Evolutionary conservation across 2,113 vertebrate species (phyloP).

Genomic region (Grantiella picta): DNA sequence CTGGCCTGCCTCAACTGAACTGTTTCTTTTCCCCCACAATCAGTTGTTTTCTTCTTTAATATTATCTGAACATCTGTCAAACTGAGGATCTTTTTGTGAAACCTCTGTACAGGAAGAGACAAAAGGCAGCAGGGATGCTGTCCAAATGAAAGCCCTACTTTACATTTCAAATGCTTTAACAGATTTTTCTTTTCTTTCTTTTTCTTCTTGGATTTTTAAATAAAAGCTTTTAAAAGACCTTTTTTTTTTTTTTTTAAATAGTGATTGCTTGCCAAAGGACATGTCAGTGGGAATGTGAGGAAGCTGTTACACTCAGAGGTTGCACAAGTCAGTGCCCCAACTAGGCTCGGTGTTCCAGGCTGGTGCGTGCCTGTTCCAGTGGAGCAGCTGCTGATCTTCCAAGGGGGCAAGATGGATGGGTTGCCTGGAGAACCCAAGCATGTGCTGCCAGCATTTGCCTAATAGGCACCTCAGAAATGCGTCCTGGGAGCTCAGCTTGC

Average conservation of each 20-base stretch:
- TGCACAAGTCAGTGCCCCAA: background rate
- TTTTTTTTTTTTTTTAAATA: background rate
- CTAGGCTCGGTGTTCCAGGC: background rate
- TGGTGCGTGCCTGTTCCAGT: background rate
- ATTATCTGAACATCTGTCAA: constrained; percentile 30
- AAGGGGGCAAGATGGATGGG: background rate
- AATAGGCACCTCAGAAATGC: background rate
- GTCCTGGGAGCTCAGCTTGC: background rate
- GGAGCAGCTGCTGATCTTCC: background rate
- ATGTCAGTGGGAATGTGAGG: background rate
- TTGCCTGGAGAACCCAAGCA: background rate
- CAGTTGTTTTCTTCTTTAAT: background rate
- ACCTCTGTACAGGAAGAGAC: constrained; percentile 26
- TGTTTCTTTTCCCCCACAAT: background rate
- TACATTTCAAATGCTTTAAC: constrained; percentile 49
- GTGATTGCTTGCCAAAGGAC: background rate
- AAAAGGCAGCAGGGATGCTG: constrained; percentile 27
- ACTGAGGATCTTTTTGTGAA: constrained; percentile 24
- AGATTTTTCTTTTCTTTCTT: background rate
- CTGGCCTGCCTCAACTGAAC: background rate
- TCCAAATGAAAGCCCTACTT: constrained; percentile 45
- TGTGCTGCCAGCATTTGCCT: background rate
- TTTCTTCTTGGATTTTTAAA: constrained; percentile 12
- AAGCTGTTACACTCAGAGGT: background rate
- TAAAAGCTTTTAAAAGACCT: background rate